A percentile compares a stretch with the other conserved stretches of the same genome.
Evolutionary conservation across 2,797 vertebrate genomes (phyloP).

Genomic region (Schizothorax lantsangensis): DNA sequence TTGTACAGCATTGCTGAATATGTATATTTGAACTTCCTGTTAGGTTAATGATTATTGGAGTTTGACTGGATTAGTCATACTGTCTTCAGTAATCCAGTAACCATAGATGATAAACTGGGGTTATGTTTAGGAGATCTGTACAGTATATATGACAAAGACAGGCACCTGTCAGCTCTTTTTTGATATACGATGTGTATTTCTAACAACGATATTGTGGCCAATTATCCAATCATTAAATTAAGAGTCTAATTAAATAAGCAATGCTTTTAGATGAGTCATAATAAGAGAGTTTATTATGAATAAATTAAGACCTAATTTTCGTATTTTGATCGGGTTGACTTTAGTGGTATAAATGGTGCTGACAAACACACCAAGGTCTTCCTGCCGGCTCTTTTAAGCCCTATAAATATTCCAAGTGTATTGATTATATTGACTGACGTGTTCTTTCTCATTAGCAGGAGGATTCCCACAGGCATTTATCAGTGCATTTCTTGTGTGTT

Average conservation of each 20-base stretch:
- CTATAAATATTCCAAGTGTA: slow-evolving; percentile 46
- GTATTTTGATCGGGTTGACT: slow-evolving; percentile 3
- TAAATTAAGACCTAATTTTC: not conserved
- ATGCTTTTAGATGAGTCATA: not conserved
- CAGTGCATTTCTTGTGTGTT: slow-evolving; percentile 5
- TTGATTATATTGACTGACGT: slow-evolving; percentile 40
- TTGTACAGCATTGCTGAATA: slow-evolving; percentile 27
- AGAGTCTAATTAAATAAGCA: not conserved
- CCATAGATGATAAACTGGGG: not conserved
- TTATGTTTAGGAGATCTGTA: not conserved
- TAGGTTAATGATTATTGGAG: not conserved
- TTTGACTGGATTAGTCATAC: slow-evolving; percentile 31
- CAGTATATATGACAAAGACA: not conserved
- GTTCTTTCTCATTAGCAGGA: slow-evolving; percentile 34
- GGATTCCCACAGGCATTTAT: slow-evolving; percentile 12
- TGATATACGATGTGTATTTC: not conserved
- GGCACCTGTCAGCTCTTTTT: not conserved
- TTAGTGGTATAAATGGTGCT: not conserved
- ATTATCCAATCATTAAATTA: slow-evolving; percentile 9
- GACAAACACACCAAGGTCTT: slow-evolving; percentile 27
- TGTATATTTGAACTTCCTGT: slow-evolving; percentile 14
- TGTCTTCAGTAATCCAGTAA: slow-evolving; percentile 6
- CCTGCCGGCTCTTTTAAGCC: not conserved
- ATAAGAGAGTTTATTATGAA: not conserved
- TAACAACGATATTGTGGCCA: not conserved